Evolutionary conservation across 2,888 invertebrate genomes (phyloP).

Genomic region (Melinopterus prodromus): DNA sequence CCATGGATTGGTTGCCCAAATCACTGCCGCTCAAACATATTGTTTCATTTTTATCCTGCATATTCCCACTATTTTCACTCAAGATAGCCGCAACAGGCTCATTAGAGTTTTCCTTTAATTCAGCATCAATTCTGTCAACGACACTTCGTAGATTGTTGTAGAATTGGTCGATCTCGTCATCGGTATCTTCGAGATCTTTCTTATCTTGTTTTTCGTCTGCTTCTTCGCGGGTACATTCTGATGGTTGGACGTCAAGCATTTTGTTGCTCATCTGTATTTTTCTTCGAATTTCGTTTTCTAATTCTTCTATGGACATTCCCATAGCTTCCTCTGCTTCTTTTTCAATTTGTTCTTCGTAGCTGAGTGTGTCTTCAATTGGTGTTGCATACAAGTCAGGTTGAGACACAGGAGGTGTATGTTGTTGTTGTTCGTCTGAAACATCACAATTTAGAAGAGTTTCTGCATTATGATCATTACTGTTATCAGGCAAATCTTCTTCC

Average conservation of each 20-base stretch:
- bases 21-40: neutral
- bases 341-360: conserved; percentile 16
- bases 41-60: neutral
- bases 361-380: neutral
- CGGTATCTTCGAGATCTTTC: neutral
- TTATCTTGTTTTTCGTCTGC: conserved; percentile 9
- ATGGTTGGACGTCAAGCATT: conserved; percentile 5
- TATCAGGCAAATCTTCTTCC: neutral
- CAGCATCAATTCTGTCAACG: conserved; percentile 14
- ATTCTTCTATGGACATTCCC: conserved; percentile 24
- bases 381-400: neutral
- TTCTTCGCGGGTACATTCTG: neutral
- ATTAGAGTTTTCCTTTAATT: conserved; percentile 20
- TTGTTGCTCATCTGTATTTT: conserved; percentile 34
- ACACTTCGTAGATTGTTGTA: conserved; percentile 17
- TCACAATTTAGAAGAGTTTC: neutral
- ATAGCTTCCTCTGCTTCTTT: conserved; percentile 9
- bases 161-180: conserved; percentile 20
- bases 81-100: neutral
- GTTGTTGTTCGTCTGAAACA: neutral
- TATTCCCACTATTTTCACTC: conserved; percentile 14
- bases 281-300: conserved; percentile 35
- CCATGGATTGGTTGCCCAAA: neutral
- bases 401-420: neutral
- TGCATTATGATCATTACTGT: neutral